Evolutionary conservation across 2,888 invertebrate genomes (phyloP), one percentile per base, ranked within the genome.

Genomic region (Drosophila yooni): DNA sequence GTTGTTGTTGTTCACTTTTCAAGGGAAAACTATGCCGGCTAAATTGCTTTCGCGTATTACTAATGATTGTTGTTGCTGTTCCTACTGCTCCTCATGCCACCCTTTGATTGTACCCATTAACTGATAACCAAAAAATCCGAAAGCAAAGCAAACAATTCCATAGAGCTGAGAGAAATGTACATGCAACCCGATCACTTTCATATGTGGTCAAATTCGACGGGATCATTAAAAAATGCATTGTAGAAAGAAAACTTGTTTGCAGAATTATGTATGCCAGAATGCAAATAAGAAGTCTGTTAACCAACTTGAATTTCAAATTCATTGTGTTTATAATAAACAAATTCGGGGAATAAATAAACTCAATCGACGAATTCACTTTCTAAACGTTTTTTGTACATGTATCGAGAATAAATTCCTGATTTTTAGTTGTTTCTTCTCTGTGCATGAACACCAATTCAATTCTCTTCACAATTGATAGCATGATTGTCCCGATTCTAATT

Each of bases 111-210:
- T 25, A 64, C 50, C 79, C 74, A 81, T 83, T 75, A 77, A 70
- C 85, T 83, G 88, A 85, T 85, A 88, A 88, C 57, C 79, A 63
- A 50, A 48, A 60, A 51, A 64, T 51, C 25, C 33, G 46, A 61
- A 53, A 51, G 56, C 58, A 58, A 51, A 60, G 36, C 50, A 62
- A 56, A 54, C 5, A 51, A 11, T 21, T 11, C 21, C 43, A 43
- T 11, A 11, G 2, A 11, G 5, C 13, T 25, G 46, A 13, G 21
- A 11, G 43, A 11, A 43, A 43, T 43, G 13, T 21, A 13, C 21
- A 43, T 43, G 29, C 21, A 43, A 18, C 8, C 38, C 13, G 13
- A 5, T 15, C 36, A 36, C 36, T 36, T 15, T 6, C 38, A 18
- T n/a, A 18, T 38, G 3, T 38, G 21, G 25, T 25, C 13, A 2